phyloP scores from a whole-genome alignment of 1,140 invertebrate genomes.

The Cydia pomonella region DNA sequence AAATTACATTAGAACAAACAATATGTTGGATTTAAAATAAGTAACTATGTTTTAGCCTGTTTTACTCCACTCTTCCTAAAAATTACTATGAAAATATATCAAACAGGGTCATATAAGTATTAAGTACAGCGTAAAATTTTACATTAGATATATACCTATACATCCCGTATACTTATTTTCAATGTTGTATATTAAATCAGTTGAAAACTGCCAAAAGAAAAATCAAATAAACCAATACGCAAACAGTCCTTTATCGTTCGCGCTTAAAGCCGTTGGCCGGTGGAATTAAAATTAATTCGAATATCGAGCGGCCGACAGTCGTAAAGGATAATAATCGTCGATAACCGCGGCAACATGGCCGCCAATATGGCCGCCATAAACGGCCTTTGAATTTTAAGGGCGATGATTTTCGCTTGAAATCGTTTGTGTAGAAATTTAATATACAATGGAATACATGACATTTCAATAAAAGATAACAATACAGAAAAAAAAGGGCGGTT shows the following conservation, averaged over 20 bases:
- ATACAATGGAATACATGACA: too few relatives aligned
- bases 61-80: too few relatives aligned
- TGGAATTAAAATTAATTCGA: slow-evolving; percentile 32
- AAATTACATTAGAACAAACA: too few relatives aligned
- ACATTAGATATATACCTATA: too few relatives aligned
- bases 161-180: background rate
- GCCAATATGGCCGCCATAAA: slow-evolving; percentile 24
- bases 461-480: too few relatives aligned
- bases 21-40: too few relatives aligned
- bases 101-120: too few relatives aligned
- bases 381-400: slow-evolving; percentile 6
- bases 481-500: too few relatives aligned
- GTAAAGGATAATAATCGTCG: slow-evolving; percentile 25
- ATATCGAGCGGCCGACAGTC: slow-evolving; percentile 11
- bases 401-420: background rate
- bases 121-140: background rate
- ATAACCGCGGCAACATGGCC: slow-evolving; percentile 24
- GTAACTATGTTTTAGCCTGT: too few relatives aligned
- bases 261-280: background rate
- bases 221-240: background rate
- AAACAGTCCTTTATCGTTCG: background rate
- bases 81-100: too few relatives aligned
- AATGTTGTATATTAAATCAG: too few relatives aligned
- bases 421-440: background rate
- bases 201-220: background rate